These are phyloP conservation scores for Axea sp. DNA, from an alignment of 2,888 invertebrate genomes.

Conservation along the genomic window DNA sequence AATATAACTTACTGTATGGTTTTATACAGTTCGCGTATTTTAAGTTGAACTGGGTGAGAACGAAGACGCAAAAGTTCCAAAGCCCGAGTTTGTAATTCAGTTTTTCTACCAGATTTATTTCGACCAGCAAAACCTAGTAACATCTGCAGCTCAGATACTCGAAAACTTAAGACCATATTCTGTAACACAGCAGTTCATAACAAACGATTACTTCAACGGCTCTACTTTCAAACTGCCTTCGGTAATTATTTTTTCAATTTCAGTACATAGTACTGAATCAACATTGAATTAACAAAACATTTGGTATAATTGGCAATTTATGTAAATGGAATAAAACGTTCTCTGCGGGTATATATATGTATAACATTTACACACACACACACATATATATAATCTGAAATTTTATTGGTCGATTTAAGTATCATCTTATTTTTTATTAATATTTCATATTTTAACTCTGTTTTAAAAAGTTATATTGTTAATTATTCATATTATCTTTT, in stretches of 20 bases:
- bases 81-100: constrained; percentile 88
- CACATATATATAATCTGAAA: too few species aligned
- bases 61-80: constrained; percentile 85
- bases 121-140: constrained; percentile 89
- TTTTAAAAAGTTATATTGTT: too few species aligned
- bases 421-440: too few species aligned
- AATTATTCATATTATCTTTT: too few species aligned
- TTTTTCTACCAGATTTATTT: constrained; percentile 89
- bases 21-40: constrained; percentile 86
- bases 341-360: too few species aligned
- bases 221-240: constrained; percentile 3
- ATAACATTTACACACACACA: too few species aligned
- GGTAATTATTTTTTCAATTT: background rate
- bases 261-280: too few species aligned
- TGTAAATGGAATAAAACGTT: too few species aligned
- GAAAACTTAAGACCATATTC: constrained; percentile 84
- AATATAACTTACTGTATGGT: constrained; percentile 82
- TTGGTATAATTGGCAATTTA: too few species aligned
- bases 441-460: background rate
- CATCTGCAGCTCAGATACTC: constrained; percentile 91
- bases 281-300: too few species aligned
- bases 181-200: constrained; percentile 69
- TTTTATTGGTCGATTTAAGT: background rate
- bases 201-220: constrained; percentile 43
- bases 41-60: constrained; percentile 83